These are phyloP conservation scores for Drosophila saltans DNA, from an alignment of 1,140 invertebrate genomes.

Conservation along the genomic window DNA sequence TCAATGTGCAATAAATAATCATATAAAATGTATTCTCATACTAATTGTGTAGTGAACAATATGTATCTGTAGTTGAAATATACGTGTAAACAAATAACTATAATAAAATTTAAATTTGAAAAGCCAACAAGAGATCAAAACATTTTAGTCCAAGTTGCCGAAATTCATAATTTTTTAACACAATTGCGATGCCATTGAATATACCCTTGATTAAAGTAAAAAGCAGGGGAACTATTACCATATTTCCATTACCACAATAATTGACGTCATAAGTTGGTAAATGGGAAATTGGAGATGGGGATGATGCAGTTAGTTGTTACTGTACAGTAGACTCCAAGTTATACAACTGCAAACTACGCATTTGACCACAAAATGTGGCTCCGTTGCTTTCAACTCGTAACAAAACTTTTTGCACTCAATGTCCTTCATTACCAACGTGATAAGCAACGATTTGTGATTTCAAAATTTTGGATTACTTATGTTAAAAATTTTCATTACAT, in stretches of 20 bases:
- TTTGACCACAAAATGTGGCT: not conserved
- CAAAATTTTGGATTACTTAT: not conserved
- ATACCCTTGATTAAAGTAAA: too few species aligned
- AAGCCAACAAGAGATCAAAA: not conserved
- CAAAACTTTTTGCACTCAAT: not conserved
- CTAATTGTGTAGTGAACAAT: conserved; percentile 23
- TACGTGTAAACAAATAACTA: not conserved
- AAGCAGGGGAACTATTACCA: too few species aligned
- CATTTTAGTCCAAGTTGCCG: too few species aligned
- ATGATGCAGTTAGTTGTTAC: too few species aligned
- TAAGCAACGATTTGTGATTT: not conserved
- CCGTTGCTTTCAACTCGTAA: not conserved
- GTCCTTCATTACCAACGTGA: not conserved
- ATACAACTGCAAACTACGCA: not conserved
- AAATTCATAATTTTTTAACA: too few species aligned
- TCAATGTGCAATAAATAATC: conserved; percentile 2
- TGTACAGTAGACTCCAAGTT: too few species aligned
- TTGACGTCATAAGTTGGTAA: too few species aligned
- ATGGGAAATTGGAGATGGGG: too few species aligned
- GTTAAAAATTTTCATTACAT: not conserved
- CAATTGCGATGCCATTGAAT: too few species aligned
- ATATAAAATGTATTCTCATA: conserved; percentile 32
- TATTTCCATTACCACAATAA: too few species aligned
- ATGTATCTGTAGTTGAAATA: conserved; percentile 13
- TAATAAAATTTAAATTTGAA: conserved; percentile 6